These are phyloP conservation scores for Dermatophagoides farinae DNA, from an alignment of 1,140 invertebrate genomes.

Conservation along the genomic window DNA sequence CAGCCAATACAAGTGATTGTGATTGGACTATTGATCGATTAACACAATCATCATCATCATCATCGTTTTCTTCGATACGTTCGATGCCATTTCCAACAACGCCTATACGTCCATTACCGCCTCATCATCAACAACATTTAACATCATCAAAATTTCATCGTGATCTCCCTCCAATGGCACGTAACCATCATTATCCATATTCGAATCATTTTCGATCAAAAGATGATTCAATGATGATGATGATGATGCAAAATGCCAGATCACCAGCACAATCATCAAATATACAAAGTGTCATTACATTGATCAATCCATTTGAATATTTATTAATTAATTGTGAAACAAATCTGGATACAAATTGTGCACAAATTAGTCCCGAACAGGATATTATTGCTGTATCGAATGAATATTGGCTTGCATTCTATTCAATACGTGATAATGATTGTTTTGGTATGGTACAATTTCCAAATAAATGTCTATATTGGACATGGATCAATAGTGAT, in stretches of 20 bases:
- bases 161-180: not conserved
- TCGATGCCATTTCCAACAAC: not conserved
- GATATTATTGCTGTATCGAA: conserved; percentile 13
- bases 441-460: conserved; percentile 10
- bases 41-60: not conserved
- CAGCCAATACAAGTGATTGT: not conserved
- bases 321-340: conserved; percentile 12
- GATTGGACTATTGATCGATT: not conserved
- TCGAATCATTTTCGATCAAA: not conserved
- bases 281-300: not conserved
- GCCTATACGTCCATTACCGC: not conserved
- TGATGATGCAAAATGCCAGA: not conserved
- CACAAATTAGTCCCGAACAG: conserved; percentile 3
- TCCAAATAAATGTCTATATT: conserved; percentile 6
- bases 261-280: too few relatives aligned
- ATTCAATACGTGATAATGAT: conserved; percentile 10
- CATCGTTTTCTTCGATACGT: not conserved
- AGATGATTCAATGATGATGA: not conserved
- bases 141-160: not conserved
- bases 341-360: conserved; percentile 10
- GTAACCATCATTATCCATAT: not conserved
- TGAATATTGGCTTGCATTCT: conserved; percentile 10
- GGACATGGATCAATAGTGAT: conserved; percentile 11
- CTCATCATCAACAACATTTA: not conserved
- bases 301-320: conserved; percentile 8